Conservation (phyloP, 1,140 invertebrate genomes). For the Drosophila pachea region DNA sequence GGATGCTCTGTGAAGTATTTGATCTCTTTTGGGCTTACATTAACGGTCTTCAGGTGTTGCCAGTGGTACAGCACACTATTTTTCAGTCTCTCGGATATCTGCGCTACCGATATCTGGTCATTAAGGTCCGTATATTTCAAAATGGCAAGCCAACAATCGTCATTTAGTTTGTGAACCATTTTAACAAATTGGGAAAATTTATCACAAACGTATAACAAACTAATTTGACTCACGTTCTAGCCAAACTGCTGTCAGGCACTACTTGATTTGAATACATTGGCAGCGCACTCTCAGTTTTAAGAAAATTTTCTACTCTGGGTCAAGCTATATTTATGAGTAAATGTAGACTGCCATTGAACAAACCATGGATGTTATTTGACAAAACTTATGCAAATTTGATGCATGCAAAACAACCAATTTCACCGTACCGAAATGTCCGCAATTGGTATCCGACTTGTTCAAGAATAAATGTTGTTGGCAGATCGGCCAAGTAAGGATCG, state of each 20-base stretch:
- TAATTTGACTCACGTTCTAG: not conserved
- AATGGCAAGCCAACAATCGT: constrained; percentile 46
- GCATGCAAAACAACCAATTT: too few relatives aligned
- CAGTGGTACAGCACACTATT: constrained; percentile 34
- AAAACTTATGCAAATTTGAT: too few relatives aligned
- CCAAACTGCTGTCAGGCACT: not conserved
- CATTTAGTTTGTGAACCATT: constrained; percentile 27
- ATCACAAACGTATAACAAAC: constrained; percentile 1
- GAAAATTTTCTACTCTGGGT: too few relatives aligned
- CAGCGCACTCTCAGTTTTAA: too few relatives aligned
- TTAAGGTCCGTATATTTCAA: constrained; percentile 26
- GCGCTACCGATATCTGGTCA: constrained; percentile 35
- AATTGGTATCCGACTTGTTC: too few relatives aligned
- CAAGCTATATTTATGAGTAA: too few relatives aligned
- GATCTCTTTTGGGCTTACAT: not conserved
- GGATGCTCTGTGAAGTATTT: constrained; percentile 11
- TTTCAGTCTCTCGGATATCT: not conserved
- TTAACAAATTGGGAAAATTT: constrained; percentile 40
- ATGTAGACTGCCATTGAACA: too few relatives aligned
- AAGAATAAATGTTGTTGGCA: too few relatives aligned
- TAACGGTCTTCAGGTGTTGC: constrained; percentile 2
- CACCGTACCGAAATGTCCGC: too few relatives aligned
- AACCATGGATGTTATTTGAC: too few relatives aligned
- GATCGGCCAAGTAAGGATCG: too few relatives aligned
- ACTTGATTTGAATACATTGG: too few relatives aligned